Percentiles rank a stretch among this genome's conserved stretches.
These are phyloP conservation scores for Zophobas atratus DNA, from an alignment of 1,140 invertebrate genomes.

Conservation along the genomic window DNA sequence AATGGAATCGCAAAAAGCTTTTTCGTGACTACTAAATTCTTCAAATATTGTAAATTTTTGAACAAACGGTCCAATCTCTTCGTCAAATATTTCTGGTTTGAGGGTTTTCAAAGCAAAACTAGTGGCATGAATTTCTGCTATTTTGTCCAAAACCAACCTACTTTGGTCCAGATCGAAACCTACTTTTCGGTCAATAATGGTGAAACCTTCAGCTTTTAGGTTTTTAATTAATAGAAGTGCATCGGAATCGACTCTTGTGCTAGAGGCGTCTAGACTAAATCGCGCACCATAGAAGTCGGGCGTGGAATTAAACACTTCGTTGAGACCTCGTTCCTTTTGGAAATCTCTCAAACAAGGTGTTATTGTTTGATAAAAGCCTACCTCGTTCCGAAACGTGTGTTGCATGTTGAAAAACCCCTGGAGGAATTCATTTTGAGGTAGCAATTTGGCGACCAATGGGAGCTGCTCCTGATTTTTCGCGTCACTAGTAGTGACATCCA, in stretches of 20 bases:
- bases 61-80: no score
- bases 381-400: background rate
- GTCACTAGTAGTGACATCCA: no score
- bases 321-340: background rate
- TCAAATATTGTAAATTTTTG: no score
- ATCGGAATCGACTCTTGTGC: no score
- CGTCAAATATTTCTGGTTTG: background rate
- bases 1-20: no score
- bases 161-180: constrained; percentile 13
- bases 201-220: constrained; percentile 61
- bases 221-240: constrained; percentile 66
- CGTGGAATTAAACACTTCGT: background rate
- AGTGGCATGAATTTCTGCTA: constrained; percentile 20
- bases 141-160: constrained; percentile 9
- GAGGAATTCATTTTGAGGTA: background rate
- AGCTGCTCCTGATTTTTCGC: no score
- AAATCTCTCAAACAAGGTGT: background rate
- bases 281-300: background rate
- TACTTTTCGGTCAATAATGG: constrained; percentile 3
- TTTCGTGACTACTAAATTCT: no score
- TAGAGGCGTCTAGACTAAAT: no score
- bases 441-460: no score
- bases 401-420: background rate
- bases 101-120: constrained; percentile 2
- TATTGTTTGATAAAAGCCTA: background rate